phyloP scores from a whole-genome alignment of 2,888 invertebrate genomes.

The Amblyteles armatorius region DNA sequence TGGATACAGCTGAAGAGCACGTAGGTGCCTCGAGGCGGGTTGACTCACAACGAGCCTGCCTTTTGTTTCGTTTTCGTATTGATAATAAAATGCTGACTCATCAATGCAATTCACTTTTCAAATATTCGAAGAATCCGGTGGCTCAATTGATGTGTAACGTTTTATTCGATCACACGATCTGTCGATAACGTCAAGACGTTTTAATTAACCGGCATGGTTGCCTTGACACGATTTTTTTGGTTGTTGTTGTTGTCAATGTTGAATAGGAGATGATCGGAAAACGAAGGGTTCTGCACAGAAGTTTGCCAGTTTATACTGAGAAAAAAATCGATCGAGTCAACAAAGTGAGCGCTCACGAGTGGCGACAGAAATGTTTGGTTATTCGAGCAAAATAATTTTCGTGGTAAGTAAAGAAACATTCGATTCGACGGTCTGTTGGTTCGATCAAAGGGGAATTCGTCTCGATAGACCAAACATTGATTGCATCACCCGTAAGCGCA shows the following conservation, averaged over 20 bases:
- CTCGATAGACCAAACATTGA: too few relatives aligned
- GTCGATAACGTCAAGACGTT: background rate
- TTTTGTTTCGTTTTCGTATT: background rate
- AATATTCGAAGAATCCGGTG: background rate
- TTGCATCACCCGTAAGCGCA: too few relatives aligned
- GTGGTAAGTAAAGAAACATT: too few relatives aligned
- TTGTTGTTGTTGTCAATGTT: too few relatives aligned
- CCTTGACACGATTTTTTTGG: conserved; percentile 5
- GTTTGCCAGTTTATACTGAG: too few relatives aligned
- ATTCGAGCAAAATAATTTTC: too few relatives aligned
- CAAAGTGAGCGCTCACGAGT: too few relatives aligned
- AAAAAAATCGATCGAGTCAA: too few relatives aligned
- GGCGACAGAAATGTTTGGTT: too few relatives aligned
- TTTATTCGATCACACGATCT: conserved; percentile 10
- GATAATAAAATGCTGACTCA: conserved; percentile 3
- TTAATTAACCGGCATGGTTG: background rate
- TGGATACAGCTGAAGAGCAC: conserved; percentile 7
- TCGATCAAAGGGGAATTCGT: too few relatives aligned
- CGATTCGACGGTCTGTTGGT: too few relatives aligned
- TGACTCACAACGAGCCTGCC: conserved; percentile 26
- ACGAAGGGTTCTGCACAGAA: background rate
- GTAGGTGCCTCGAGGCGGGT: background rate
- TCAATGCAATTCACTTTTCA: background rate
- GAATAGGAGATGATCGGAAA: background rate
- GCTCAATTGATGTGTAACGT: conserved; percentile 9